Evolutionary conservation across 2,888 invertebrate genomes (phyloP), one percentile per base, ranked within the genome.

Genomic region (Endomychus coccineus): DNA sequence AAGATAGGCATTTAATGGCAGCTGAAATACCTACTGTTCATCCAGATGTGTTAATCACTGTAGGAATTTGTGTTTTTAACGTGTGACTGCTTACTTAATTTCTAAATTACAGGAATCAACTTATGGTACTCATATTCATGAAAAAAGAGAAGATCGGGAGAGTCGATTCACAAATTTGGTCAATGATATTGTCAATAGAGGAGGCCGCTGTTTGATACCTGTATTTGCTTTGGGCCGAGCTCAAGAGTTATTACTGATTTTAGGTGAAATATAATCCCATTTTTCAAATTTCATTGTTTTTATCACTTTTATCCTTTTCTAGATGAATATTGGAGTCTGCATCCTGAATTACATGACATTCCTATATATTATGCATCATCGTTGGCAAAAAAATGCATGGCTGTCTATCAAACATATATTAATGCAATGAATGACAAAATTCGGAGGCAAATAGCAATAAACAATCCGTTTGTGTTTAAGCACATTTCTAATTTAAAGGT

Each of bases 361-460:
- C 98, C 98, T 0, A 96, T 99, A 50, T 98, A 99, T 70, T 98
- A 99, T 71, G 98, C 98, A 6, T 97, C 96, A 0, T 95, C 97
- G 0, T 71, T 99, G 44, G 98, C 98, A 28, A 98, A 98, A 70
- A 98, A 98, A 65, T 99, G 98, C 61, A 99, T 99, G 97, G 89
- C 95, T 37, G 98, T 99, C 1, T 99, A 99, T 71, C 98, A 99
- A 70, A 98, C 98, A 0, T 99, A 96, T 65, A 85, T 98, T 2
- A 96, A 96, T 68, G 96, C 97, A 0, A 99, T 99, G 98, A 99
- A 99, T 67, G 95, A 97, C 56, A 83, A 84, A 59, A 98, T 99
- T 49, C 78, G 88, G 9, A 69, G 94, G 1, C 97, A 97, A 70
- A 97, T 98, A 58, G 91, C 95, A 1, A 84, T 96, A 45, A 95